phyloP scores from a whole-genome alignment of 2,113 vertebrate genomes.

The Lynx canadensis region DNA sequence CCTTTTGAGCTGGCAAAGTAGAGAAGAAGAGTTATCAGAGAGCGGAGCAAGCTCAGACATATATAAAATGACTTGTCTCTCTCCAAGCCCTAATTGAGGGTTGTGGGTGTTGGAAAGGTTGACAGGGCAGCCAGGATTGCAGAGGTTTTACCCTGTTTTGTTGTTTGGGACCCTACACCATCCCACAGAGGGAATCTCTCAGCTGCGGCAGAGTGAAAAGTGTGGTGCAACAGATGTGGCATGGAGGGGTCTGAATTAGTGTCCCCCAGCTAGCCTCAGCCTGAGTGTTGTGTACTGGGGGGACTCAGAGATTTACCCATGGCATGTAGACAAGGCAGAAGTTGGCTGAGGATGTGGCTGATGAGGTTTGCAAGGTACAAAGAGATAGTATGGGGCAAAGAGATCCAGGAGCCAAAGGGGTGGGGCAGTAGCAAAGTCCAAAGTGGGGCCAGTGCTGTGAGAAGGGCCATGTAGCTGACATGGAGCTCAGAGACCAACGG shows the following conservation, averaged over 20 bases:
- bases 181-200: not conserved
- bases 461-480: not conserved
- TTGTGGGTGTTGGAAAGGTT: not conserved
- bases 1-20: not conserved
- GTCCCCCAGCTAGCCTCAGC: not conserved
- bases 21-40: not conserved
- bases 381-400: not conserved
- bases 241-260: not conserved
- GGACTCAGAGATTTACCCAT: not conserved
- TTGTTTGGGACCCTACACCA: not conserved
- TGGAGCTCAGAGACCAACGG: not conserved
- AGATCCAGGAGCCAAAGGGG: not conserved
- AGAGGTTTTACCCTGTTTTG: not conserved
- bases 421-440: not conserved
- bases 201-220: not conserved
- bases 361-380: not conserved
- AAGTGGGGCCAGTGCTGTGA: not conserved
- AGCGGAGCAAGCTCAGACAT: not conserved
- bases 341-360: not conserved
- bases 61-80: not conserved
- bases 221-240: not conserved
- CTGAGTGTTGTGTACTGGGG: not conserved
- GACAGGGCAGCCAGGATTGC: too few relatives aligned
- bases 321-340: not conserved
- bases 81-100: not conserved